Conservation (phyloP, 2,888 invertebrate genomes). For the Polydrusus cervinus region DNA sequence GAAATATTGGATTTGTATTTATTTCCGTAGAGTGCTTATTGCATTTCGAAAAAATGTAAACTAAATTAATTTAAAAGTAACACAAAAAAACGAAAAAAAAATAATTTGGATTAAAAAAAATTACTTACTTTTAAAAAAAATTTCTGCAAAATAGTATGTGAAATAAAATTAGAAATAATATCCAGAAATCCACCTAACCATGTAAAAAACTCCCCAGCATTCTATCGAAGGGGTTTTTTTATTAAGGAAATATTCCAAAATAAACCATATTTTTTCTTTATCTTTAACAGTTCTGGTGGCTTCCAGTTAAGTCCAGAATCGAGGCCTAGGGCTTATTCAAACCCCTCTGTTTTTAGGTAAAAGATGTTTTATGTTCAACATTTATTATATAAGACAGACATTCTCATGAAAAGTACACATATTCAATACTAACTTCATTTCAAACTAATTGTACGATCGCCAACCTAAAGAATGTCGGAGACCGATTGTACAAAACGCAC, state of each 20-base stretch:
- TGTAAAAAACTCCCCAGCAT: no score
- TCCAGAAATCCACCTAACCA: no score
- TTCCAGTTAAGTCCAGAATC: slow-evolving; percentile 56
- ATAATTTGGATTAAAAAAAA: no score
- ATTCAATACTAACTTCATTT: slow-evolving; percentile 23
- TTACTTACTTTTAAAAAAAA: no score
- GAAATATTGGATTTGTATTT: slow-evolving; percentile 4
- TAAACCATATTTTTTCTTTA: slow-evolving; percentile 37
- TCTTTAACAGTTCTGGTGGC: slow-evolving; percentile 52
- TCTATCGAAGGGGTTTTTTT: no score
- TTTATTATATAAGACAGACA: slow-evolving; percentile 13
- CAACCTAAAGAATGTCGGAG: no score
- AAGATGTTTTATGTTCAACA: slow-evolving; percentile 43
- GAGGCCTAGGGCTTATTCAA: slow-evolving; percentile 55
- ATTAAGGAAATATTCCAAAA: background rate
- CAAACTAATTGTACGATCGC: slow-evolving; percentile 1
- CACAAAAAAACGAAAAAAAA: no score
- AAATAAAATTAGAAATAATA: no score
- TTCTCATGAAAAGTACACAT: slow-evolving; percentile 21
- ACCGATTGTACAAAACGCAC: no score
- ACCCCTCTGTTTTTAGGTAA: slow-evolving; percentile 57
- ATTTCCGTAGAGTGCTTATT: background rate
- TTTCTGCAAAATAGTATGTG: no score
- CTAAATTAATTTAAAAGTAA: slow-evolving; percentile 1
- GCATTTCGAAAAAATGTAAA: slow-evolving; percentile 29